A percentile compares a stretch with the other conserved stretches of the same genome.
Conservation (phyloP, 2,888 invertebrate genomes). For the Perdita meconis region DNA sequence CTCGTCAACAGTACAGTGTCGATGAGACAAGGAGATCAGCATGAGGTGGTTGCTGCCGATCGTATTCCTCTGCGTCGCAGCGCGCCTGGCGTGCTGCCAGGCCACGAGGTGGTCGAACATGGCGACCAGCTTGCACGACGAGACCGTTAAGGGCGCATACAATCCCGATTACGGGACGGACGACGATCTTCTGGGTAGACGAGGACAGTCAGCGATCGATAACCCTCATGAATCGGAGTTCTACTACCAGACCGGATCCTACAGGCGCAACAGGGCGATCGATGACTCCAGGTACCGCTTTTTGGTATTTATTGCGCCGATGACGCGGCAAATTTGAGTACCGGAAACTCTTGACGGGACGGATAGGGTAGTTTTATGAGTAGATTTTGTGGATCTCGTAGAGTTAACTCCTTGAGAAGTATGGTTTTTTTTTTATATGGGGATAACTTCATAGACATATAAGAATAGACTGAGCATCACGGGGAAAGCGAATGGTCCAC, state of each 20-base stretch:
- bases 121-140: conserved; percentile 54
- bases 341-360: not conserved
- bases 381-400: no score
- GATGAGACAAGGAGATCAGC: conserved; percentile 78
- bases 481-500: no score
- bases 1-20: conserved; percentile 67
- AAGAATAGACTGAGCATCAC: no score
- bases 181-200: not conserved
- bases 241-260: conserved; percentile 12
- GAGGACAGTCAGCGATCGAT: not conserved
- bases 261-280: conserved; percentile 71
- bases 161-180: conserved; percentile 37
- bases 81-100: conserved; percentile 59
- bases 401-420: no score
- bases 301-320: not conserved
- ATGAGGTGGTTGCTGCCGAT: conserved; percentile 72
- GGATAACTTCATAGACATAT: no score
- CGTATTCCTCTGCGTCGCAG: conserved; percentile 63
- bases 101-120: conserved; percentile 48
- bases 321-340: not conserved
- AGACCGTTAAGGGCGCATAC: conserved; percentile 63
- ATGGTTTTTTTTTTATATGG: no score
- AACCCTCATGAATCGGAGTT: not conserved
- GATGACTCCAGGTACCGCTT: conserved; percentile 68
- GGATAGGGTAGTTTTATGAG: not conserved